These are phyloP conservation scores for Sebastes wilsoni DNA, from an alignment of 2,797 vertebrate genomes.

Conservation along the genomic window DNA sequence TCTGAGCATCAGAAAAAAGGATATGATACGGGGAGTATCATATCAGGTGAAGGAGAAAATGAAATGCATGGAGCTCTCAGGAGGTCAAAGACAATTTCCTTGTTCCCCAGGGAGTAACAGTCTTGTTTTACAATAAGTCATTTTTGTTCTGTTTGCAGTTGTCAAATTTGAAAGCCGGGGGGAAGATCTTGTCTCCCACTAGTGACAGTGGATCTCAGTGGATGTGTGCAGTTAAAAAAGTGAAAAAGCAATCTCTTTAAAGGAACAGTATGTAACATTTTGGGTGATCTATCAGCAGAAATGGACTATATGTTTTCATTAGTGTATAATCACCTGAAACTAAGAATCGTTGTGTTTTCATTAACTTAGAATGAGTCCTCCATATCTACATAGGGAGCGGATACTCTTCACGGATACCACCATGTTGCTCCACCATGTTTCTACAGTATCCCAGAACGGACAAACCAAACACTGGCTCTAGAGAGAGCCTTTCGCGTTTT, in stretches of 20 bases:
- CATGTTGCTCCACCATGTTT: no score
- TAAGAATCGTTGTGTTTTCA: no score
- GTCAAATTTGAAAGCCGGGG: conserved; percentile 34
- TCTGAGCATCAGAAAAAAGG: conserved; percentile 21
- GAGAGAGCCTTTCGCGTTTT: no score
- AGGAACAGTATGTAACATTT: no score
- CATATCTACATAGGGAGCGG: no score
- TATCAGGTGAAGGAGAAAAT: conserved; percentile 32
- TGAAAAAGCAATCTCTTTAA: not conserved
- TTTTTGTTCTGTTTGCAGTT: conserved; percentile 17
- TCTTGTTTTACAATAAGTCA: conserved; percentile 12
- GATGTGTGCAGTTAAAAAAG: conserved; percentile 5
- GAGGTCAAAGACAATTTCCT: conserved; percentile 31
- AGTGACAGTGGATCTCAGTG: conserved; percentile 22
- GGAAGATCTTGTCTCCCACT: conserved; percentile 21
- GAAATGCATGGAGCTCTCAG: conserved; percentile 30
- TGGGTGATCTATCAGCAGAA: no score
- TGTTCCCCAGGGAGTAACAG: conserved; percentile 6
- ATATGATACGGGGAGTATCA: not conserved
- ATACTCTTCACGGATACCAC: no score
- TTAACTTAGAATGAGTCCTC: no score
- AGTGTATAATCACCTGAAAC: no score
- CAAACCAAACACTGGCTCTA: no score
- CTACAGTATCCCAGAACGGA: no score
- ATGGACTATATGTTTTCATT: no score